Percentiles rank a stretch among this genome's conserved stretches.
Evolutionary conservation across 2,888 invertebrate genomes (phyloP).

Genomic region (Plusia festucae): DNA sequence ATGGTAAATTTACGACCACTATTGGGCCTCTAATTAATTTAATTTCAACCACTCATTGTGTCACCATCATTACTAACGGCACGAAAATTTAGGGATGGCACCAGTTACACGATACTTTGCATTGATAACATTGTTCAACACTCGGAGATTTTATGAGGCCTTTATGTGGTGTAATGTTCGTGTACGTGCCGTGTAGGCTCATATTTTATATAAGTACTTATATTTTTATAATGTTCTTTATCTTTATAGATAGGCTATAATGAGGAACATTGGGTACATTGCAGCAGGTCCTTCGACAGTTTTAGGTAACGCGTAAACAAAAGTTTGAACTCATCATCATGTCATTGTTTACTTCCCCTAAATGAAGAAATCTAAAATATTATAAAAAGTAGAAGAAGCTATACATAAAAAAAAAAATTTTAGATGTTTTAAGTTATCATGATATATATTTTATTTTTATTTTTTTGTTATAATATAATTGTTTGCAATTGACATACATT

Average conservation of each 20-base stretch:
- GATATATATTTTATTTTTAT: too few relatives aligned
- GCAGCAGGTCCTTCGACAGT: background rate
- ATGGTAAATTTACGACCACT: too few relatives aligned
- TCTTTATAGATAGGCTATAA: slow-evolving; percentile 1
- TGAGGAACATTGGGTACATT: background rate
- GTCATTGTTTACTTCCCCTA: too few relatives aligned
- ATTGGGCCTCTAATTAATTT: too few relatives aligned
- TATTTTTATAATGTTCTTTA: background rate
- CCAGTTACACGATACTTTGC: slow-evolving; percentile 79
- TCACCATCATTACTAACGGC: slow-evolving; percentile 53
- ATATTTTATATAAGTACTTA: slow-evolving; percentile 23
- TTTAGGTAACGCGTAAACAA: background rate
- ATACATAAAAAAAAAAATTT: too few relatives aligned
- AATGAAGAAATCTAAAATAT: too few relatives aligned
- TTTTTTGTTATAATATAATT: too few relatives aligned
- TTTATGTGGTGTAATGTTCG: slow-evolving; percentile 63
- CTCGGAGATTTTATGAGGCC: slow-evolving; percentile 78
- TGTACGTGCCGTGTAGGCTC: slow-evolving; percentile 20
- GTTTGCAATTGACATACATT: too few relatives aligned
- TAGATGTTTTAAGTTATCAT: too few relatives aligned
- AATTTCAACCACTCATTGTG: slow-evolving; percentile 48
- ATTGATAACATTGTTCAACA: slow-evolving; percentile 85
- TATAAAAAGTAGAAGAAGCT: too few relatives aligned
- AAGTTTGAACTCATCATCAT: background rate
- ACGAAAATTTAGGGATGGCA: slow-evolving; percentile 72